Conservation (phyloP, 1,140 invertebrate species). For the Drosophila pallidifrons region DNA sequence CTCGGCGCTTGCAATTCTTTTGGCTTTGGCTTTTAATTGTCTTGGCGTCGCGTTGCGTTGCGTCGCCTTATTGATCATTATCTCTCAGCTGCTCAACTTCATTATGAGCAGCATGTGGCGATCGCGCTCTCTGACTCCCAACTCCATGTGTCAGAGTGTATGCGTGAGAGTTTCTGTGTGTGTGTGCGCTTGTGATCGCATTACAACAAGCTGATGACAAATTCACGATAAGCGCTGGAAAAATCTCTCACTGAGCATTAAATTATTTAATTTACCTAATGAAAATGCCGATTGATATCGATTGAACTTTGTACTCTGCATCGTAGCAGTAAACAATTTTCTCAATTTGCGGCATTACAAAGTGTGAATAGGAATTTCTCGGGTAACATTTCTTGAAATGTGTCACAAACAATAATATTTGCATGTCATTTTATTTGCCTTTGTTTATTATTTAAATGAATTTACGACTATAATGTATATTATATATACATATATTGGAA, state of each 20-base stretch:
- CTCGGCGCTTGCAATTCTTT: conserved; percentile 62
- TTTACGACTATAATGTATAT: conserved; percentile 61
- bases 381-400: conserved; percentile 33
- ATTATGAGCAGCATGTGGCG: conserved; percentile 71
- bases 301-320: conserved; percentile 36
- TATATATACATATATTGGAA: conserved; percentile 1
- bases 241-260: conserved; percentile 58
- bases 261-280: conserved; percentile 65
- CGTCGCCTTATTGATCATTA: conserved; percentile 42
- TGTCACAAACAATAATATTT: conserved; percentile 55
- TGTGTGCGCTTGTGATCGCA: conserved; percentile 33
- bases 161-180: conserved; percentile 1
- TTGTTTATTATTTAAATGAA: conserved; percentile 65
- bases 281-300: conserved; percentile 47
- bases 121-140: conserved; percentile 26
- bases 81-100: conserved; percentile 62
- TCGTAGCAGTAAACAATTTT: conserved; percentile 21
- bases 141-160: neutral
- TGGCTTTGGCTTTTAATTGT: conserved; percentile 58
- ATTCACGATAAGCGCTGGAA: conserved; percentile 72
- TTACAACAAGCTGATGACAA: conserved; percentile 78
- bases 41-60: conserved; percentile 55
- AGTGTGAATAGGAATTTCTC: conserved; percentile 52
- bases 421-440: conserved; percentile 33
- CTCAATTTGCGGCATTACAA: conserved; percentile 51